Evolutionary conservation across 2,888 invertebrate species (phyloP), one percentile per base, ranked within the genome.

Genomic region (Heliconius erato): DNA sequence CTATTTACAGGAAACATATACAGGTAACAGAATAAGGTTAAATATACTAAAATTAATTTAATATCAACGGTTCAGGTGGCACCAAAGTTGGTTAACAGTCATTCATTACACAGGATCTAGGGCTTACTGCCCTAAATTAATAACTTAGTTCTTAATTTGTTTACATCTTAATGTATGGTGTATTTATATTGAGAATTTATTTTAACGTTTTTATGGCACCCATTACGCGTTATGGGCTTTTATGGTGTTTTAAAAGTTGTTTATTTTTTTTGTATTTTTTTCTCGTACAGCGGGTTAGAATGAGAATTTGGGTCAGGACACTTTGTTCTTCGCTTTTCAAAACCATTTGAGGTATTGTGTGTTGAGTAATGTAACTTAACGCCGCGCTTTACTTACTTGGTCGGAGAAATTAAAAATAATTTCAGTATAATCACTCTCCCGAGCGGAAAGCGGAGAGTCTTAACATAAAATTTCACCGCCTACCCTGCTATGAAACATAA

Each of bases 51-150:
- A 82, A 79, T 82, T 82, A 82, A 82, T 82, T 82, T 74, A 82
- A 82, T 79, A 82, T 69, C 79, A 77, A 69, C 68, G 87, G 87
- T 87, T 88, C 93, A 93, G 93, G 93, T 93, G 93, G 82, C 85
- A 82, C 85, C 85, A 86, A 90, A 91, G 88, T 91, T 90, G 87
- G 86, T 88, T 87, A 91, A 92, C 91, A 90, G 88, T 87, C 91
- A 91, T 93, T 91, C 86, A 90, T 93, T 92, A 92, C 86, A 69
- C 67, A 86, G 90, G 90, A 90, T 91, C 90, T 88, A 87, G 86
- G 86, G 91, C 91, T 92, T 92, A 92, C 89, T 91, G 92, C 91
- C 89, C 88, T 89, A 88, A 93, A 93, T 93, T 93, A 92, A 91
- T 92, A 91, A 91, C 89, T 76, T 76, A 59, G 86, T 87, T 86